Percentiles rank a stretch among this genome's conserved stretches.
Evolutionary conservation across 2,113 vertebrate genomes (phyloP).

Genomic region (Vireo altiloquus): DNA sequence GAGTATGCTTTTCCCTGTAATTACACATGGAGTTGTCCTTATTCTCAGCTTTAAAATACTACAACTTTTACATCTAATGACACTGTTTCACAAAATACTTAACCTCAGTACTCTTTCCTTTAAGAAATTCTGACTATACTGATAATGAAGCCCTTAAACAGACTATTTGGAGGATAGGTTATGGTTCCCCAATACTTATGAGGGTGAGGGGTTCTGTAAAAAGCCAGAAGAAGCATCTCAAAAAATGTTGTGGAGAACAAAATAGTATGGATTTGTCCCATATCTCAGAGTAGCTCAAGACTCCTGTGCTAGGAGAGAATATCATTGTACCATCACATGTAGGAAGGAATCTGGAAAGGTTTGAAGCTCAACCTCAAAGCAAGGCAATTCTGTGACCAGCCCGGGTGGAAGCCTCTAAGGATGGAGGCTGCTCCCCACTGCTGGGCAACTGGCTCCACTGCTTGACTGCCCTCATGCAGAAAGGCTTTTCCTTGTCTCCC

Average conservation of each 20-base stretch:
- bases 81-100: not conserved
- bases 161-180: not conserved
- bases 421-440: not conserved
- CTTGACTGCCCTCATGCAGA: not conserved
- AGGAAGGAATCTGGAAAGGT: not conserved
- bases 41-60: not conserved
- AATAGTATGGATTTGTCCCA: not conserved
- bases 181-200: not conserved
- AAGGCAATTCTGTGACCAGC: not conserved
- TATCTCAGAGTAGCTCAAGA: not conserved
- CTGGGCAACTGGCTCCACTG: not conserved
- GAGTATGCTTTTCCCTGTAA: not conserved
- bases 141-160: not conserved
- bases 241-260: not conserved
- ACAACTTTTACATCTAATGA: not conserved
- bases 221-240: not conserved
- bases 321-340: not conserved
- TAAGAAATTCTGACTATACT: not conserved
- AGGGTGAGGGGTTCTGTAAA: rapidly evolving
- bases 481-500: not conserved
- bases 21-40: not conserved
- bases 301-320: not conserved
- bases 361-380: not conserved
- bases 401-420: not conserved
- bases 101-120: not conserved